phyloP scores from a whole-genome alignment of 2,113 vertebrate species.

The Psilopogon haemacephalus region DNA sequence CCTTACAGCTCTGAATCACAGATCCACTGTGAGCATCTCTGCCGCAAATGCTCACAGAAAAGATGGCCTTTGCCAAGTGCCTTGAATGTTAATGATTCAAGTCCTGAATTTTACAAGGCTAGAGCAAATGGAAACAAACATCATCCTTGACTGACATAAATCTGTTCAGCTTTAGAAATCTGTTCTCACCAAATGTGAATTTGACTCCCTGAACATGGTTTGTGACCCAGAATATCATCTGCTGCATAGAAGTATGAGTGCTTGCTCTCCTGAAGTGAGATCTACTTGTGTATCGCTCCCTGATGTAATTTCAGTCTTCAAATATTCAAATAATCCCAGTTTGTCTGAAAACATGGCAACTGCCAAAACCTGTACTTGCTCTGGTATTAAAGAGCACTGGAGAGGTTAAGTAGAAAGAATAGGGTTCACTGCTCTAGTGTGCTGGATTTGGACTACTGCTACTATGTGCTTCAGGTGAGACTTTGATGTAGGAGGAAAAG shows the following conservation, averaged over 20 bases:
- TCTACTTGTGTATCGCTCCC: not conserved
- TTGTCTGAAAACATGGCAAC: not conserved
- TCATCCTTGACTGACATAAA: not conserved
- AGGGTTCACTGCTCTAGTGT: not conserved
- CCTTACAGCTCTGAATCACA: conserved; percentile 17
- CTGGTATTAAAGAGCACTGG: not conserved
- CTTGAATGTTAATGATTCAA: conserved; percentile 10
- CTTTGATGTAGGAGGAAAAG: not conserved
- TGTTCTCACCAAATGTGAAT: not conserved
- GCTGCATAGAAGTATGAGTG: not conserved
- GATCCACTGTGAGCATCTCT: conserved; percentile 5
- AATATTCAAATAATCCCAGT: not conserved
- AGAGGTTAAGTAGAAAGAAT: not conserved
- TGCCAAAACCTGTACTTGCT: not conserved
- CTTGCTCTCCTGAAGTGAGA: not conserved
- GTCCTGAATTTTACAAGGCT: not conserved
- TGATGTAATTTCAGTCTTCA: not conserved
- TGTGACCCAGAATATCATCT: not conserved
- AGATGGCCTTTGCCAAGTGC: not conserved
- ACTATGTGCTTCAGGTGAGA: not conserved
- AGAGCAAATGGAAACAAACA: not conserved
- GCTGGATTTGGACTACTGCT: not conserved
- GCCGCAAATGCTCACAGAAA: not conserved
- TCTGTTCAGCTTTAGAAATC: not conserved
- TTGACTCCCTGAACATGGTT: not conserved